Evolutionary conservation across 2,113 vertebrate genomes (phyloP), one percentile per base, ranked within the genome.

Genomic region (Epinephelus lanceolatus): DNA sequence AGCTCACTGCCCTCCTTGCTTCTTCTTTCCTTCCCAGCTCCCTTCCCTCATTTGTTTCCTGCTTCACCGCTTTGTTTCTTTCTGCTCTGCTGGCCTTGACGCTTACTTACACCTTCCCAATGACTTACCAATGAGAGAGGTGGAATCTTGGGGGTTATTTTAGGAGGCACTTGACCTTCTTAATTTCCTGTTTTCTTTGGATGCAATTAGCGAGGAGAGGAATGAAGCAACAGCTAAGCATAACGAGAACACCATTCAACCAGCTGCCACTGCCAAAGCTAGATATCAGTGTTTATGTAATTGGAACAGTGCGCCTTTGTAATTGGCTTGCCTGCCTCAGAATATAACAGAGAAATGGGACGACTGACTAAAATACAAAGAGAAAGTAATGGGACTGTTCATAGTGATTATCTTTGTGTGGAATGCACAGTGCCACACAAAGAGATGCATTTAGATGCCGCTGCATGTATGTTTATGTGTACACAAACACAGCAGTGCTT

Each of bases 231-330:
- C 57, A 56, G 59, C 84, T 68, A 78, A 59, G 65, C 30, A 65
- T 75, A 84, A 77, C 70, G 79, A 81, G 52, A 90, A 45, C 61
- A 62, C 71, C 49, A 78, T 84, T 86, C 76, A 88, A 47, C 63
- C 62, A 80, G 83, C 78, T 88, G 91, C 74, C 65, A 79, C 57
- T 7, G 65, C 42, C 86, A 85, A 27, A 87, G 85, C 73, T 72
- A 72, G 77, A 88, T 84, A 91, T 84, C 82, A 45, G 75, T 88
- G 87, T 90, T 90, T 86, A 71, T 80, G 82, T 89, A 86, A 91
- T 63, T 85, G 25, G 71, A 77, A 85, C 52, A 75, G 49, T 21
- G 62, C 17, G 80, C 40, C 45, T 83, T 86, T 84, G 80, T 91
- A 90, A 93, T 91, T 84, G 81, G 52, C 68, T 85, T 71, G 52